These are phyloP conservation scores for Polydrusus tereticollis DNA, from an alignment of 2,888 invertebrate species.

Conservation along the genomic window DNA sequence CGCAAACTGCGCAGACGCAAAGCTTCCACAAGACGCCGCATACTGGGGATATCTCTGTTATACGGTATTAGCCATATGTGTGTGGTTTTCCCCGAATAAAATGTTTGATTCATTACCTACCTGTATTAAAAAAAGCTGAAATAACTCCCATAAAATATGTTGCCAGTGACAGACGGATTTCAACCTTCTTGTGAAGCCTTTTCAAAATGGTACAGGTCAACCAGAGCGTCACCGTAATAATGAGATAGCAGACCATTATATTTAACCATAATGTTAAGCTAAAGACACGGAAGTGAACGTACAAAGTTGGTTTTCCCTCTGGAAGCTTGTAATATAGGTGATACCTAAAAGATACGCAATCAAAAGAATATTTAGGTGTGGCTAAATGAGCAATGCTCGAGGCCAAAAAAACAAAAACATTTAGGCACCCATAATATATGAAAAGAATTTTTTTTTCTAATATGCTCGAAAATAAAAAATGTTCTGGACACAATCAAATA, in stretches of 20 bases:
- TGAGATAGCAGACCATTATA: constrained; percentile 53
- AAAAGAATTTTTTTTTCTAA: no score
- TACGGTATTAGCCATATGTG: no score
- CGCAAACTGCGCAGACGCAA: no score
- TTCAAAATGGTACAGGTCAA: constrained; percentile 57
- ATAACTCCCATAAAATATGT: constrained; percentile 60
- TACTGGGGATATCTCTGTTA: no score
- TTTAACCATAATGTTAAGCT: constrained; percentile 58
- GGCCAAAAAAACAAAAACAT: no score
- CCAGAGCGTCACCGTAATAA: constrained; percentile 59
- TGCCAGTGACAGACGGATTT: constrained; percentile 55
- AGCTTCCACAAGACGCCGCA: no score
- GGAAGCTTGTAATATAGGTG: constrained; percentile 61
- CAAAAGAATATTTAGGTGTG: neutral
- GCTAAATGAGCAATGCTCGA: no score
- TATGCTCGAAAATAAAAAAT: no score
- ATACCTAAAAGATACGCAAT: constrained; percentile 56
- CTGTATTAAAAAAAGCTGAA: constrained; percentile 63
- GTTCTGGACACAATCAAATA: no score
- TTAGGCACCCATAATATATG: no score
- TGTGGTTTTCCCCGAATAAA: no score
- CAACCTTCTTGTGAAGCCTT: constrained; percentile 20
- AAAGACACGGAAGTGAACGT: constrained; percentile 60
- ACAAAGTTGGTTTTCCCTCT: constrained; percentile 57
- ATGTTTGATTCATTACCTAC: constrained; percentile 50